Conservation (phyloP, 2,797 vertebrate species). For the Manis javanica region DNA sequence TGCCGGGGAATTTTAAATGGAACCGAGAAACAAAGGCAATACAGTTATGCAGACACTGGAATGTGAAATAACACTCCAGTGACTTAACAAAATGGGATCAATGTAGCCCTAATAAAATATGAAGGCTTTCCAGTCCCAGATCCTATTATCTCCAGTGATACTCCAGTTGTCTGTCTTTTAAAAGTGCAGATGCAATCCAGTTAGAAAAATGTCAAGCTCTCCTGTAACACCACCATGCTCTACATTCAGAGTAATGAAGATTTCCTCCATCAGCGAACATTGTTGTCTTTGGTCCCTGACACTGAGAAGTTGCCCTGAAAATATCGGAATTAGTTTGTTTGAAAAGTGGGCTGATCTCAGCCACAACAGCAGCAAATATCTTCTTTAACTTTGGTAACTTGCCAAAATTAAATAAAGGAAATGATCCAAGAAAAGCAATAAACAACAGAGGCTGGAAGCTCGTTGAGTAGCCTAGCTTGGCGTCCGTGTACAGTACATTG, state of each 20-base stretch:
- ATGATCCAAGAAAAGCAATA: background rate
- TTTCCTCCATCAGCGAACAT: conserved; percentile 46
- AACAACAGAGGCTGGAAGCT: background rate
- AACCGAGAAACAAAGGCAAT: conserved; percentile 75
- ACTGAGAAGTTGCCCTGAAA: background rate
- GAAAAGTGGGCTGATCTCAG: conserved; percentile 28
- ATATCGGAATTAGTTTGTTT: background rate
- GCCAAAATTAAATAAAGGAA: conserved; percentile 50
- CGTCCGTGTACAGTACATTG: background rate
- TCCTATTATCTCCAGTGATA: conserved; percentile 73
- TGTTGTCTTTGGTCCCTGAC: background rate
- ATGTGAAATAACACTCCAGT: conserved; percentile 75
- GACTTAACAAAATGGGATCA: conserved; percentile 70
- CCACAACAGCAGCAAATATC: conserved; percentile 17
- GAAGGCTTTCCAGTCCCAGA: conserved; percentile 76
- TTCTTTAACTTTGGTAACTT: conserved; percentile 51
- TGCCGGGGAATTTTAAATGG: conserved; percentile 79
- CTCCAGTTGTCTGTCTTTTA: conserved; percentile 74
- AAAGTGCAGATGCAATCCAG: conserved; percentile 73
- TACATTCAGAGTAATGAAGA: conserved; percentile 45
- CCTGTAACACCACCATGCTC: background rate
- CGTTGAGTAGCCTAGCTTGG: background rate
- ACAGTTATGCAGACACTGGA: conserved; percentile 72
- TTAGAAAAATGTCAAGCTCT: conserved; percentile 73
- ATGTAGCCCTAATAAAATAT: conserved; percentile 75